Evolutionary conservation across 2,113 vertebrate species (phyloP), one percentile per base, ranked within the genome.

Genomic region (Cricetomys ansorgei): DNA sequence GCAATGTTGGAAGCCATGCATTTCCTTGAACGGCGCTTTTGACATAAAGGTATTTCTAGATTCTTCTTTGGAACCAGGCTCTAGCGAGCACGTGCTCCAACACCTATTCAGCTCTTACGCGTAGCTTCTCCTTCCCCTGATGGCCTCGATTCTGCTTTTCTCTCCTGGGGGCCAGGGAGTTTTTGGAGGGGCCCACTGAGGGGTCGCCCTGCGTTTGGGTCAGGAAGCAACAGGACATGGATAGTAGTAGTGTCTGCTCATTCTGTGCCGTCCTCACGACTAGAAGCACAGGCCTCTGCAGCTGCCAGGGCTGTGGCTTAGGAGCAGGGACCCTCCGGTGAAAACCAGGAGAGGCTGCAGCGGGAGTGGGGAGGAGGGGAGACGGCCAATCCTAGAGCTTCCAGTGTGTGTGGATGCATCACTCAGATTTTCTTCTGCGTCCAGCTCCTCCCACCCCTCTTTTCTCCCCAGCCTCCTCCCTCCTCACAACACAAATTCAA

Each of bases 191-290:
- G 29, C 31, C 5, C 25, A 43, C 75, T 31, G 7, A 37, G 5
- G 7, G 62, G 67, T 73, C 34, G 29, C 45, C 25, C 17, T 2
- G 76, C 85, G 64, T 48, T 45, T 3, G 13, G 40, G 1, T n/a
- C 37, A 29, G 59, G 65, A 43, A 13, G 23, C 69, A 27, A n/a
- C 1, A 57, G 83, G 34, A 77, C 70, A 31, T 0, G 25, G 80
- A 29, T 0, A 50, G 50, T 0, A 50, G 50, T 0, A 25, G 31
- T 5, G 19, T 25, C 31, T 43, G 43, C 1, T 29, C 23, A 23
- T 45, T 72, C 34, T 53, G 55, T 50, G 57, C 0, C 16, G 12
- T 15, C 34, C 67, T 80, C 25, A 77, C 21, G 55, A 67, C 21
- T 29, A 88, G 43, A 70, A 67, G 65, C 50, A 13, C 25, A 64